Percentiles rank a stretch among this genome's conserved stretches.
Evolutionary conservation across 2,113 vertebrate genomes (phyloP).

Genomic region (Otocyon megalotis): DNA sequence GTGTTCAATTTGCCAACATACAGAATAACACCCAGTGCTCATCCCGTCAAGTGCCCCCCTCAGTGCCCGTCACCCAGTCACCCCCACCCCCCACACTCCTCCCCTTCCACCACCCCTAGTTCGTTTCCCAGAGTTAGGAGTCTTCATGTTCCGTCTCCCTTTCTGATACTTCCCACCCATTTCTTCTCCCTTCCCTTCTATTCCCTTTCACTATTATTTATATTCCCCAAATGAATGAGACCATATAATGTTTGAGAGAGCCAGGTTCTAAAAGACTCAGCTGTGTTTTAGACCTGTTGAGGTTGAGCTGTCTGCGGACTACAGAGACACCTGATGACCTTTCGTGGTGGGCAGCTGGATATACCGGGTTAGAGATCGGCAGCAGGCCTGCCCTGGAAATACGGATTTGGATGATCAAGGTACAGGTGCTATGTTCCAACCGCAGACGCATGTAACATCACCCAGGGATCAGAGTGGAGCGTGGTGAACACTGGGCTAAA

Average conservation of each 20-base stretch:
- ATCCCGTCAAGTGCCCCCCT: no score
- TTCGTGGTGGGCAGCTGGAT: not conserved
- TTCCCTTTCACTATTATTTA: no score
- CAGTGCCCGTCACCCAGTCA: no score
- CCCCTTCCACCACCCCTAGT: no score
- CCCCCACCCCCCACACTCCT: no score
- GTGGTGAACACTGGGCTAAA: not conserved
- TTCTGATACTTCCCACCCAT: no score
- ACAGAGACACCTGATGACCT: not conserved
- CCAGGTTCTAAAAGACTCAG: not conserved
- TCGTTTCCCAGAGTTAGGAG: no score
- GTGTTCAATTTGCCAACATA: no score
- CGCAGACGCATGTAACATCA: not conserved
- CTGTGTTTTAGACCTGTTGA: not conserved
- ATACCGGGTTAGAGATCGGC: not conserved
- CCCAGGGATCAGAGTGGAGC: not conserved
- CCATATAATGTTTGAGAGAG: not conserved
- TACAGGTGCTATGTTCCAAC: not conserved
- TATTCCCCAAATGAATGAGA: no score
- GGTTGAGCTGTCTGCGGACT: constrained; percentile 14
- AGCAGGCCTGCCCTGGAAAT: not conserved
- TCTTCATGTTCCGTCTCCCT: no score
- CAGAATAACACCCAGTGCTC: no score
- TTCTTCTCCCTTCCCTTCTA: no score
- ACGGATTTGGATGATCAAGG: not conserved